These are phyloP conservation scores for Melipona beecheii DNA, from an alignment of 2,888 invertebrate genomes.

Conservation along the genomic window DNA sequence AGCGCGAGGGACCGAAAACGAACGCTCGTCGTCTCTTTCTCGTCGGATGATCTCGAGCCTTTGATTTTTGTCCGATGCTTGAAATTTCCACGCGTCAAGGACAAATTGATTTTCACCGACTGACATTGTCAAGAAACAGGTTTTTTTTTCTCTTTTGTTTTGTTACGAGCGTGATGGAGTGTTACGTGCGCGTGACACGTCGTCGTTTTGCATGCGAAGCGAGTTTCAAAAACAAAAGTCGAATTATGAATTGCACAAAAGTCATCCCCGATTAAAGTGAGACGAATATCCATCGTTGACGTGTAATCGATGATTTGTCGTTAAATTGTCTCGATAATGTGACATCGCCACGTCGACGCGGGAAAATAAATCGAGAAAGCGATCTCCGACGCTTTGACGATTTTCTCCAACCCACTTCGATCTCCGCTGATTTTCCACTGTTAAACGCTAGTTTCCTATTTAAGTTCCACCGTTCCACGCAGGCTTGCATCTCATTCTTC, in stretches of 20 bases:
- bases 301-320: constrained; percentile 7
- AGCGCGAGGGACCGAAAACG: not conserved
- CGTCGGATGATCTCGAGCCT: too few relatives aligned
- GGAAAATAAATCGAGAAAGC: not conserved
- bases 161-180: constrained; percentile 23
- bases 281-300: not conserved
- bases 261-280: not conserved
- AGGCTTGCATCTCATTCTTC: not conserved
- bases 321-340: not conserved
- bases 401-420: not conserved
- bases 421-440: too few relatives aligned
- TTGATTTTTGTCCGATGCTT: not conserved
- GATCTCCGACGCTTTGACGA: not conserved
- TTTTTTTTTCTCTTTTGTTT: constrained; percentile 1
- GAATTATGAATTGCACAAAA: not conserved
- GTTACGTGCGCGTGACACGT: constrained; percentile 27
- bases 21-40: not conserved
- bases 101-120: constrained; percentile 7
- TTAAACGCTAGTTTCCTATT: not conserved
- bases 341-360: too few relatives aligned
- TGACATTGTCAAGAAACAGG: constrained; percentile 11
- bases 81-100: not conserved
- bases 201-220: constrained; percentile 1
- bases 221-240: not conserved
- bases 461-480: not conserved